phyloP scores from a whole-genome alignment of 2,113 vertebrate genomes.

The Indri indri region DNA sequence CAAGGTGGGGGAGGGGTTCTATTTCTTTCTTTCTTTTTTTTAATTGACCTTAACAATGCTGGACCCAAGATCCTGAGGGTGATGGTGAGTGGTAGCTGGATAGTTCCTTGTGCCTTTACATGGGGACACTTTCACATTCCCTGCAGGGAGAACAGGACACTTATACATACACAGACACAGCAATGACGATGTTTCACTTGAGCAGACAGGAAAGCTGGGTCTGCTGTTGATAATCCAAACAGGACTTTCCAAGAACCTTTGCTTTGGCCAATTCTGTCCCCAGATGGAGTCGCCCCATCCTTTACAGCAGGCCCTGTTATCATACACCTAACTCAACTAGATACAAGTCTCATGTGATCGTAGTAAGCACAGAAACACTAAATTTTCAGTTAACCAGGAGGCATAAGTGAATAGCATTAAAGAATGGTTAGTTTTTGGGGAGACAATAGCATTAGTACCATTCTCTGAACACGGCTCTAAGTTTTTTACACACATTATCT shows the following conservation, averaged over 20 bases:
- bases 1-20: not conserved
- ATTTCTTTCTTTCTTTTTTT: not conserved
- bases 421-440: not conserved
- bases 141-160: not conserved
- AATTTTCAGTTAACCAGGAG: not conserved
- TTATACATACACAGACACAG: accelerated
- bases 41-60: not conserved
- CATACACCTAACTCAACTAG: not conserved
- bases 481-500: no score
- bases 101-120: not conserved
- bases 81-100: not conserved
- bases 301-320: not conserved
- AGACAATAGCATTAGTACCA: not conserved
- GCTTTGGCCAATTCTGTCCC: not conserved
- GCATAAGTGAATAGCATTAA: not conserved
- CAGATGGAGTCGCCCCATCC: no score
- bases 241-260: not conserved
- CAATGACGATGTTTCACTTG: not conserved
- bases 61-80: not conserved
- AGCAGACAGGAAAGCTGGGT: not conserved
- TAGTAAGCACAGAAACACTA: accelerated
- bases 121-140: not conserved
- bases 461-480: not conserved
- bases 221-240: no score
- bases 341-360: not conserved